These are phyloP conservation scores for Stigmatopora argus DNA, from an alignment of 2,113 vertebrate species.

Conservation along the genomic window DNA sequence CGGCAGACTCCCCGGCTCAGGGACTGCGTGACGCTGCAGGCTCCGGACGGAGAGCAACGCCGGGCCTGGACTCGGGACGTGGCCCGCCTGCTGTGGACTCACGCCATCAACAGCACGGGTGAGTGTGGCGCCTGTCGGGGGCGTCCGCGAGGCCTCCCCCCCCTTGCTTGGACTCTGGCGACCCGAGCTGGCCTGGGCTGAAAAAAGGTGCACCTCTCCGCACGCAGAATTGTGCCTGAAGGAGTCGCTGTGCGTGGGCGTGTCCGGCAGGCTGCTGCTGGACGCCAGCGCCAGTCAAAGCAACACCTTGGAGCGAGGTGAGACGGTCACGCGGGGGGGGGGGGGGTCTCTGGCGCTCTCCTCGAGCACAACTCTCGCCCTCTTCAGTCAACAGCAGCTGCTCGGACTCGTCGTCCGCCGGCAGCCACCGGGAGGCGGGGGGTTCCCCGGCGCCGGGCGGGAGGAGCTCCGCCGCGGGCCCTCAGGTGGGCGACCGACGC, in stretches of 20 bases:
- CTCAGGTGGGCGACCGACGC: constrained; percentile 44
- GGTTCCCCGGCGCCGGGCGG: constrained; percentile 57
- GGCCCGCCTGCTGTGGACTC: constrained; percentile 84
- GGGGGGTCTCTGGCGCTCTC: constrained; percentile 8
- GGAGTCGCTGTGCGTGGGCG: constrained; percentile 83
- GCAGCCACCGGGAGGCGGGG: constrained; percentile 66
- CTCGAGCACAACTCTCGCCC: constrained; percentile 1
- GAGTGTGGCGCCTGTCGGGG: not conserved
- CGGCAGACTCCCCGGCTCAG: constrained; percentile 72
- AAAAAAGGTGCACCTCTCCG: not conserved
- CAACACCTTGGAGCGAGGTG: constrained; percentile 65
- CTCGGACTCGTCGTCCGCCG: constrained; percentile 65
- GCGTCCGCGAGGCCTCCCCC: too few relatives aligned
- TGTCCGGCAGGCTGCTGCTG: constrained; percentile 81
- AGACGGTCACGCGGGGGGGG: not conserved
- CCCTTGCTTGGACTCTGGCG: too few relatives aligned
- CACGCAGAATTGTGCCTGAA: constrained; percentile 78
- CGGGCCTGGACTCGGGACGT: constrained; percentile 80
- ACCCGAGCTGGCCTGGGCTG: too few relatives aligned
- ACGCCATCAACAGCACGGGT: constrained; percentile 86
- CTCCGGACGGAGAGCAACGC: constrained; percentile 63
- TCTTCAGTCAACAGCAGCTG: constrained; percentile 63
- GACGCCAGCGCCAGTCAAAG: constrained; percentile 69
- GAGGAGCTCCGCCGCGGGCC: constrained; percentile 51
- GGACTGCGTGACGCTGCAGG: constrained; percentile 80